Conservation (phyloP, 2,113 vertebrate species). For the Calidris pugnax region DNA sequence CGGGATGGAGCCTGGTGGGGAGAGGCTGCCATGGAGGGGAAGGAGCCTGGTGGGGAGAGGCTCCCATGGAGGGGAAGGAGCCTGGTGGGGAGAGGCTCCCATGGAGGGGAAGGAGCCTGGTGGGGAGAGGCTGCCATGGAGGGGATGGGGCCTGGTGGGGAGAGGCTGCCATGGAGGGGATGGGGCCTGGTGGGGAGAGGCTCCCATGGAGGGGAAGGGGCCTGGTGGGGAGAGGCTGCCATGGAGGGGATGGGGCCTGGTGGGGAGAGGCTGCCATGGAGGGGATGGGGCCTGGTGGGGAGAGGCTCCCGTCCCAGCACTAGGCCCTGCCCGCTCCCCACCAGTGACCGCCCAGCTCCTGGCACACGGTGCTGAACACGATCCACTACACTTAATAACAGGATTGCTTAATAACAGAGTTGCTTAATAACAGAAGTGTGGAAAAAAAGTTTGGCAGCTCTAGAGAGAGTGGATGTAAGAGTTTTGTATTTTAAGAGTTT, state of each 20-base stretch:
- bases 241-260: accelerated
- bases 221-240: too few species aligned
- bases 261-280: not conserved
- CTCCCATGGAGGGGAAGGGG: accelerated
- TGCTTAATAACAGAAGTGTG: constrained; percentile 36
- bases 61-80: accelerated
- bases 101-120: accelerated
- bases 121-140: not conserved
- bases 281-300: accelerated
- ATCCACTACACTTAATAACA: not conserved
- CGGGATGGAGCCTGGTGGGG: accelerated
- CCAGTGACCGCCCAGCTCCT: not conserved
- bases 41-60: accelerated
- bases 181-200: accelerated
- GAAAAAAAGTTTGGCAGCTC: constrained; percentile 18
- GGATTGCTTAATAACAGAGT: constrained; percentile 35
- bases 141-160: accelerated
- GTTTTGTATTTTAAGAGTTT: constrained; percentile 10
- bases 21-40: not conserved
- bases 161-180: too few species aligned
- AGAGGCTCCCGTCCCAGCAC: accelerated
- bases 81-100: not conserved
- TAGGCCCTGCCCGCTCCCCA: not conserved
- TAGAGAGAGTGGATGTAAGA: not conserved
- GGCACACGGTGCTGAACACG: not conserved